Conservation (phyloP, 2,113 vertebrate genomes). For the Machaerirhynchus nigripectus region DNA sequence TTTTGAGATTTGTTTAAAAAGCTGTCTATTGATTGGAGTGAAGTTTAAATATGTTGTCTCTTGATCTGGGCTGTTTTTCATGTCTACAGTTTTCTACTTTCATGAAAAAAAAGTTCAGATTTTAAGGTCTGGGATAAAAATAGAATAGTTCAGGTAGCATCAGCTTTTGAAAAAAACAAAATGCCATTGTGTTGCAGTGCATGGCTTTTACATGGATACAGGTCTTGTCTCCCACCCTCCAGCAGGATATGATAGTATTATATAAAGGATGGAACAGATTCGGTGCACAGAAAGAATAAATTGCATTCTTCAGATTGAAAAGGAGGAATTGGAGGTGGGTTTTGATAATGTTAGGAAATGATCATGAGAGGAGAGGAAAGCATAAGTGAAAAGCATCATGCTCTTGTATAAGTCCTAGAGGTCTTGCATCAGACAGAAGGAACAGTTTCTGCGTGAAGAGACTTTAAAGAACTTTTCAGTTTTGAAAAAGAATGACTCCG, state of each 20-base stretch:
- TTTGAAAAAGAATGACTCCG: neutral
- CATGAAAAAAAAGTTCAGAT: neutral
- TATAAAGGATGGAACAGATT: neutral
- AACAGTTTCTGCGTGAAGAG: neutral
- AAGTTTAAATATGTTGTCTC: neutral
- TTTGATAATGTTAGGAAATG: neutral
- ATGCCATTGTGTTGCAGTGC: neutral
- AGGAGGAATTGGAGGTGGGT: neutral
- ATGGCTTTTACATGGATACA: neutral
- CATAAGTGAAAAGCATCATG: neutral
- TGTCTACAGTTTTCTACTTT: neutral
- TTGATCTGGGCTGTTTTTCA: neutral
- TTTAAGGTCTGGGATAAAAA: neutral
- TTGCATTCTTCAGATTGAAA: neutral
- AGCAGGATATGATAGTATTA: neutral
- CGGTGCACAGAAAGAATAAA: neutral
- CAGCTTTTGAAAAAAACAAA: neutral
- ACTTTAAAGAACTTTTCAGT: neutral
- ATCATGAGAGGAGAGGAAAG: neutral
- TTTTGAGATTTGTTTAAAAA: constrained; percentile 29
- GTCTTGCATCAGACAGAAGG: neutral
- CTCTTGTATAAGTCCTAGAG: neutral
- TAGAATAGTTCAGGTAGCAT: neutral
- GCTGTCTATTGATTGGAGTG: neutral
- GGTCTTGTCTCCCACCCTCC: neutral